Base-by-base conservation (phyloP, 1,140 invertebrate species). In the Hermetia illucens region DNA sequence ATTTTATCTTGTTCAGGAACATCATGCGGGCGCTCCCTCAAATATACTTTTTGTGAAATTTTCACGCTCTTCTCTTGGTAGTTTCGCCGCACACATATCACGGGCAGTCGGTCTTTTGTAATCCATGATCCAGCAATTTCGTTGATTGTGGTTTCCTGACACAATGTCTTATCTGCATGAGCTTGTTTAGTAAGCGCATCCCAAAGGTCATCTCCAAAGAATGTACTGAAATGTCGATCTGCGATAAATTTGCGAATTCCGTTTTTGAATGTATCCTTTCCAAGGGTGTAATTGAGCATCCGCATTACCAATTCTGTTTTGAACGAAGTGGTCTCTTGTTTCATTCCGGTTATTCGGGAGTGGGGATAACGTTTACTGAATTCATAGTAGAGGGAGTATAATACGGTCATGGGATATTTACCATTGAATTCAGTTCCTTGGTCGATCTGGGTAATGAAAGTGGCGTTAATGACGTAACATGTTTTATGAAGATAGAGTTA, bases 261-360 rank as follows among this genome's bases (percentile, higher is more conserved):
- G 43, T 70, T 70, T 45, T 71, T 76, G 57, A 96, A 93, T 1
- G 79, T 78, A 4, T 72, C 61, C 33, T 76, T 72, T 4, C 86
- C 83, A 5, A 96, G 64, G 4, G 87, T 89, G 46, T 82, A 79
- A 48, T 87, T 82, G 52, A 96, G 75, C 90, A 96, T 96, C 27
- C 90, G 68, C 49, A 96, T 83, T 8, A 95, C 68, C n/a, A 90
- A 68, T 42, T 87, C 86, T n/a, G 82, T 77, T 61, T 80, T 79
- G 6, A 71, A 71, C 19, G 70, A 74, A 4, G 68, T 68, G 0
- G 75, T 76, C 49, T 81, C 77, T 45, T 79, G 72, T 49, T 78
- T 78, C 58, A 81, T 79, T 24, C 74, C 77, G 3, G 73, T 75
- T 33, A 75, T 76, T 27, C 75, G 68, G 2, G 75, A 78, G 53